Base-by-base conservation (phyloP, 2,888 invertebrate species). In the Megastigmus dorsalis region DNA sequence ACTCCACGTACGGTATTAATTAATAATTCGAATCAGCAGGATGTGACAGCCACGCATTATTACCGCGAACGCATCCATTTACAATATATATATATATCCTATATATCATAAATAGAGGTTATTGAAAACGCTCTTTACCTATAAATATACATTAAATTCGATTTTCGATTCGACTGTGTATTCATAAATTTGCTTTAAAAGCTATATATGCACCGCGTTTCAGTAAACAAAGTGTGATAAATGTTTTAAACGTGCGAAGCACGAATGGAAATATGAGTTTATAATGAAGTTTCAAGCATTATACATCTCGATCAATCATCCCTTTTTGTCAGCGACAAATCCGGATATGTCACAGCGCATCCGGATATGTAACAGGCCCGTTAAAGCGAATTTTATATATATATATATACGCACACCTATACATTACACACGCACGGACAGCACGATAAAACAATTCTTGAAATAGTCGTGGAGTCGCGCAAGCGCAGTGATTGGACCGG, bases 401-500 rank as follows among this genome's bases (percentile, higher is more conserved):
- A 13, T 48, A 3, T 5, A 10, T 2, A 13, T 26, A 48, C 20
- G 13, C 23, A 6, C 23, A 10, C 13, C 9, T 26, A 48, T 26
- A 13, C 3, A 26, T 13, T 48, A 26, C 13, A 3, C 9, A 15
- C 3, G 20, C 3, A 10, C 20, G 43, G 55, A 26, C 7, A 18
- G n/a, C n/a, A 36, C 26, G 6, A 9, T 30, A 41, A 72, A 63
- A 15, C 23, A 20, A 62, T 41, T 67, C 18, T 38, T 26, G 28
- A 55, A 52, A 52, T 33, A 20, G 52, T 30, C 26, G 2, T n/a
- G 2, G 50, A 15, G 20, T 63, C n/a, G n/a, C n/a, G n/a, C n/a
- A n/a, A n/a, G n/a, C n/a, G n/a, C n/a, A n/a, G n/a, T n/a, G 33
- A 74, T 74, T 50, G 63, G 63, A 57, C 48, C 57, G 68, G 63